Evolutionary conservation across 2,113 vertebrate genomes (phyloP).

Genomic region (Ivindomyrus marchei): DNA sequence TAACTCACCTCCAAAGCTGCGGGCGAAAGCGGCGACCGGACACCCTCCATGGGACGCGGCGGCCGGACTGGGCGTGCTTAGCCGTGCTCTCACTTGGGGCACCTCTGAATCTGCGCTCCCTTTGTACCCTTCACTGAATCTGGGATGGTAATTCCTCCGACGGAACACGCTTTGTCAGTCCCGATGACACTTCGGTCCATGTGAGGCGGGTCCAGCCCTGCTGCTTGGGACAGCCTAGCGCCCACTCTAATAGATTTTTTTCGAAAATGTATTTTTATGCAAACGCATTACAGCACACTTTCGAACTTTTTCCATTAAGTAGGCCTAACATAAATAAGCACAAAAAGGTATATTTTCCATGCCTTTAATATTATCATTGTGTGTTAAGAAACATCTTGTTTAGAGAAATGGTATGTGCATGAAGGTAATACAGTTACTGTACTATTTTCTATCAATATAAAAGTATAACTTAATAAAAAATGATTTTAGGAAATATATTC

Average conservation of each 20-base stretch:
- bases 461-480: not conserved
- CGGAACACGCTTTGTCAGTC: not conserved
- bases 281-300: not conserved
- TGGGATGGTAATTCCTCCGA: not conserved
- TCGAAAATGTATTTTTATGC: not conserved
- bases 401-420: not conserved
- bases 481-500: not conserved
- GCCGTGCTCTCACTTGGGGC: not conserved
- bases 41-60: not conserved
- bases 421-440: not conserved
- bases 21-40: not conserved
- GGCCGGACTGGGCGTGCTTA: not conserved
- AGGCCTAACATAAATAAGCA: not conserved
- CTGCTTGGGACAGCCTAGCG: not conserved
- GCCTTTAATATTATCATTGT: not conserved
- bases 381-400: not conserved
- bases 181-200: not conserved
- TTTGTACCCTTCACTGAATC: not conserved
- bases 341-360: not conserved
- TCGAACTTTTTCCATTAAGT: not conserved
- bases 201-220: not conserved
- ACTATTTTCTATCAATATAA: not conserved
- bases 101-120: not conserved
- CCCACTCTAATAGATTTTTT: not conserved
- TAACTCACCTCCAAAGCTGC: not conserved